Evolutionary conservation across 2,888 invertebrate species (phyloP).

Genomic region (Lottia scabra): DNA sequence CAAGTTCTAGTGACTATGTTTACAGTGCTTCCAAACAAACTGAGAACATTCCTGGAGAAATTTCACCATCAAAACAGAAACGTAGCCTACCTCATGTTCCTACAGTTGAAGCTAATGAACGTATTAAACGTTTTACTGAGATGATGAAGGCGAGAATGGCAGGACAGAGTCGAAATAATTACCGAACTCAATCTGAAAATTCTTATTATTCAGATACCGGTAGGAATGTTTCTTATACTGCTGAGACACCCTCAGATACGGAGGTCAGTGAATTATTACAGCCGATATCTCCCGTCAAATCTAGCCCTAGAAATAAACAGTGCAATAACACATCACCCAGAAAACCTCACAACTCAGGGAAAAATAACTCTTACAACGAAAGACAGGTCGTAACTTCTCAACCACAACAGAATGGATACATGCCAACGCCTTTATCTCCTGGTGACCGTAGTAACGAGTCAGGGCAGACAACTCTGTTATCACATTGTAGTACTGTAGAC

Average conservation of each 20-base stretch:
- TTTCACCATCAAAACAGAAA: slow-evolving; percentile 34
- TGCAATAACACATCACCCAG: background rate
- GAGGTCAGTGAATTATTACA: slow-evolving; percentile 41
- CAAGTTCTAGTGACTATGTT: background rate
- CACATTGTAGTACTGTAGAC: slow-evolving; percentile 52
- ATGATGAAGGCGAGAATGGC: slow-evolving; percentile 47
- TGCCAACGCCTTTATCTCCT: slow-evolving; percentile 15
- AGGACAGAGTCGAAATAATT: slow-evolving; percentile 36
- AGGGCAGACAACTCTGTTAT: slow-evolving; percentile 48
- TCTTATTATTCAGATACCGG: slow-evolving; percentile 16
- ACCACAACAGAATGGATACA: background rate
- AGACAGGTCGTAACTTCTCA: background rate
- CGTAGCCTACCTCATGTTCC: slow-evolving; percentile 50
- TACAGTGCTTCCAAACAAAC: background rate
- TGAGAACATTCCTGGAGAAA: background rate
- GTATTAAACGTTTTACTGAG: slow-evolving; percentile 52
- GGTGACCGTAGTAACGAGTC: slow-evolving; percentile 44
- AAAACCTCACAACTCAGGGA: slow-evolving; percentile 1
- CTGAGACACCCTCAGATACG: slow-evolving; percentile 39
- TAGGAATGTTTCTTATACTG: background rate
- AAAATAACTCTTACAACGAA: slow-evolving; percentile 3
- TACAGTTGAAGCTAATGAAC: slow-evolving; percentile 39
- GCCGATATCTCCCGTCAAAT: background rate
- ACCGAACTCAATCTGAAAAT: slow-evolving; percentile 33
- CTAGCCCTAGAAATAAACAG: background rate